These are phyloP conservation scores for Halyomorpha halys DNA, from an alignment of 1,140 invertebrate genomes.

Conservation along the genomic window DNA sequence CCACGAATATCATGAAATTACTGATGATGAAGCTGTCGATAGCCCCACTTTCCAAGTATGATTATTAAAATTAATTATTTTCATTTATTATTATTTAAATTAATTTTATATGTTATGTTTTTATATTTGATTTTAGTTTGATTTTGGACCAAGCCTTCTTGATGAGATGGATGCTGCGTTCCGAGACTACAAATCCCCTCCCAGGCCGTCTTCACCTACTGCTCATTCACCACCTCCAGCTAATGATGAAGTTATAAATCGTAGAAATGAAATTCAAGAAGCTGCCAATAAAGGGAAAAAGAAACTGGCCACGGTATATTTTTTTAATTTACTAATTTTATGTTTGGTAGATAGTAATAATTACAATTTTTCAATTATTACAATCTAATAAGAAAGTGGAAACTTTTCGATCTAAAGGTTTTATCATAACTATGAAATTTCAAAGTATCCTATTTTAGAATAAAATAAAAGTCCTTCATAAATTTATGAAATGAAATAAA, in stretches of 20 bases:
- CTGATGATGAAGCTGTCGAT: constrained; percentile 63
- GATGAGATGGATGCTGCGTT: constrained; percentile 95
- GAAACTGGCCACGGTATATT: constrained; percentile 54
- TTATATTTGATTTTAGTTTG: constrained; percentile 41
- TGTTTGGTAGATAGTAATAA: too few species aligned
- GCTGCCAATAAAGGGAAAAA: constrained; percentile 41
- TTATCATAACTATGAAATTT: too few species aligned
- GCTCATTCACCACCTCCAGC: constrained; percentile 39
- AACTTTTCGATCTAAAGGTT: too few species aligned
- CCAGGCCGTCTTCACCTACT: constrained; percentile 35
- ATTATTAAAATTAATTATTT: background rate
- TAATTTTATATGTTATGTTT: background rate
- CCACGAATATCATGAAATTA: constrained; percentile 81
- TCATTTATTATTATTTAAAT: background rate
- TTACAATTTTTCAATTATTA: too few species aligned
- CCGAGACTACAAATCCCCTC: constrained; percentile 51
- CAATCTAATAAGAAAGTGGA: too few species aligned
- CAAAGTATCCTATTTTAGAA: too few species aligned
- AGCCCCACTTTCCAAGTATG: constrained; percentile 42
- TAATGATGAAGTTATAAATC: constrained; percentile 53
- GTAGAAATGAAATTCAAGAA: constrained; percentile 62
- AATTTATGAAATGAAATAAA: too few species aligned
- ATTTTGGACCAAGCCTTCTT: constrained; percentile 84
- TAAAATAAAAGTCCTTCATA: too few species aligned
- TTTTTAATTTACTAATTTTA: background rate